These are phyloP conservation scores for Idaea aversata DNA, from an alignment of 2,888 invertebrate species.

Conservation along the genomic window DNA sequence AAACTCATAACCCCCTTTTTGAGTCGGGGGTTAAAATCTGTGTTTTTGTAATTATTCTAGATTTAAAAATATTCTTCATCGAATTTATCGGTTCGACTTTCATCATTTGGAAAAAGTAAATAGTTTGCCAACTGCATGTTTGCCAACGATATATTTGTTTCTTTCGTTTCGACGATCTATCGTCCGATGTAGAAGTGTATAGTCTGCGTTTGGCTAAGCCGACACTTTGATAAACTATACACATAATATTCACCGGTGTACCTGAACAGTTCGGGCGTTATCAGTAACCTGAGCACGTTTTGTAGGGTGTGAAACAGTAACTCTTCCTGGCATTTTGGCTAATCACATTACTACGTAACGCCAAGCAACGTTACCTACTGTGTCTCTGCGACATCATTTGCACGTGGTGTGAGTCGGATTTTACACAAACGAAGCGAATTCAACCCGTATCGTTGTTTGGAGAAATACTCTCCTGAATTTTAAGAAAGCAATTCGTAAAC, in stretches of 20 bases:
- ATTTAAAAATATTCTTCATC: too few species aligned
- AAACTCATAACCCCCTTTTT: too few species aligned
- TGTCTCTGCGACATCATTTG: slow-evolving; percentile 26
- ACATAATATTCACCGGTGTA: slow-evolving; percentile 53
- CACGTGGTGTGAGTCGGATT: slow-evolving; percentile 12
- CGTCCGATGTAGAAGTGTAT: neutral
- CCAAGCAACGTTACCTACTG: slow-evolving; percentile 36
- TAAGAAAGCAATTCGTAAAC: neutral
- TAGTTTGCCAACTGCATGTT: too few species aligned
- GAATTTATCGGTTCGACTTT: too few species aligned
- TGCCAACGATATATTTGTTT: too few species aligned
- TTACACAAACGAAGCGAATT: slow-evolving; percentile 5
- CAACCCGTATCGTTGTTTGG: neutral
- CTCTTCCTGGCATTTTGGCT: slow-evolving; percentile 61
- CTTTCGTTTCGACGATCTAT: neutral
- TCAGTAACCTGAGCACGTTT: slow-evolving; percentile 52
- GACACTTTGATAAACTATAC: slow-evolving; percentile 67
- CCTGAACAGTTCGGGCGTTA: slow-evolving; percentile 28
- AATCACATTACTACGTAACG: slow-evolving; percentile 57
- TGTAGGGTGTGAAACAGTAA: slow-evolving; percentile 49
- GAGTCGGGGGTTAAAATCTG: too few species aligned
- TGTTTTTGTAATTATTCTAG: too few species aligned
- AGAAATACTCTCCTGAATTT: neutral
- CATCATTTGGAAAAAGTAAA: too few species aligned
- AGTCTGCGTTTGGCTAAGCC: slow-evolving; percentile 29